Evolutionary conservation across 2,888 invertebrate genomes (phyloP).

Genomic region (Drosophila barbarae): DNA sequence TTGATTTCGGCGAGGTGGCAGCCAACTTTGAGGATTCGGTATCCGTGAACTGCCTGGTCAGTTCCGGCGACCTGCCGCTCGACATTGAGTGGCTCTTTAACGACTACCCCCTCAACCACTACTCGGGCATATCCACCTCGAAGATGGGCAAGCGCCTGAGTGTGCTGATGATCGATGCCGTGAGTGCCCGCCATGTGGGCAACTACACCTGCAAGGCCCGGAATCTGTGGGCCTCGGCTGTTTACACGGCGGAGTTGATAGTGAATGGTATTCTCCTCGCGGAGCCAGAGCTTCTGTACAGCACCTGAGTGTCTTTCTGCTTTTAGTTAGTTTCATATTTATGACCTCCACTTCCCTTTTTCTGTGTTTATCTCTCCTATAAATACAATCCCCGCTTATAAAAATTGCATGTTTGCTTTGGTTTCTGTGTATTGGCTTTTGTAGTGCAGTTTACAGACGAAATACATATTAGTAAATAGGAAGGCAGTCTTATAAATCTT

Average conservation of each 20-base stretch:
- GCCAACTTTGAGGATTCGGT: slow-evolving; percentile 83
- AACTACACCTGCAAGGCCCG: slow-evolving; percentile 83
- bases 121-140: slow-evolving; percentile 78
- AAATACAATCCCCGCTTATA: slow-evolving; percentile 30
- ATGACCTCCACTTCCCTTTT: slow-evolving; percentile 39
- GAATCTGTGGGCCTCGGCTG: slow-evolving; percentile 84
- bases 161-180: slow-evolving; percentile 84
- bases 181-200: slow-evolving; percentile 85
- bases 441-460: not conserved
- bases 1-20: slow-evolving; percentile 82
- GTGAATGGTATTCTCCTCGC: slow-evolving; percentile 83
- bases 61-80: slow-evolving; percentile 89
- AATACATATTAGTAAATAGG: not conserved
- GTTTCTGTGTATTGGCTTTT: slow-evolving; percentile 50
- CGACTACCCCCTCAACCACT: slow-evolving; percentile 79
- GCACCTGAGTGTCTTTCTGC: slow-evolving; percentile 45
- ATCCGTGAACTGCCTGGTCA: slow-evolving; percentile 86
- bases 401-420: slow-evolving; percentile 58
- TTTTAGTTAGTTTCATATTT: slow-evolving; percentile 30
- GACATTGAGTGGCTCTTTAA: slow-evolving; percentile 86
- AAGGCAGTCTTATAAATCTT: not conserved
- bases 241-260: slow-evolving; percentile 83
- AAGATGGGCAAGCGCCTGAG: slow-evolving; percentile 83
- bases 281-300: slow-evolving; percentile 40
- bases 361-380: slow-evolving; percentile 8